phyloP scores from a whole-genome alignment of 2,113 vertebrate species.

The Pavo muticus region DNA sequence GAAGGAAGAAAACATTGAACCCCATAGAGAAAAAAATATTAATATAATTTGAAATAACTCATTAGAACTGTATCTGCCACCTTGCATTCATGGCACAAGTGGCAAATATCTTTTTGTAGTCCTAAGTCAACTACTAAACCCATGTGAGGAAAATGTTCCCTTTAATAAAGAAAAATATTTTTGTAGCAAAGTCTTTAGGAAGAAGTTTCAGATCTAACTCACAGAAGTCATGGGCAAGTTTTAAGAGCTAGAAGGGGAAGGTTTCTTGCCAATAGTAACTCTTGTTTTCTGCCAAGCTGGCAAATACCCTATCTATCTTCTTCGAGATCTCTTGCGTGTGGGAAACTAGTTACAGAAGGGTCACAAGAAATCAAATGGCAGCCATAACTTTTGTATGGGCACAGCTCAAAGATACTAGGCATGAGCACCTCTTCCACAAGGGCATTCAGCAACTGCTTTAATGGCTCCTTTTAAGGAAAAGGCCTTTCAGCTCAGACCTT shows the following conservation, averaged over 20 bases:
- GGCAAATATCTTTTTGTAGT: conserved; percentile 3
- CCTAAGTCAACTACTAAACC: background rate
- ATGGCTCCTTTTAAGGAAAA: background rate
- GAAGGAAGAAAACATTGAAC: background rate
- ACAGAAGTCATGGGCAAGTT: background rate
- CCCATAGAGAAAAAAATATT: background rate
- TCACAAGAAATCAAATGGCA: background rate
- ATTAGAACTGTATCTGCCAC: background rate
- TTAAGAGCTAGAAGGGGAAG: background rate
- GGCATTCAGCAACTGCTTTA: background rate
- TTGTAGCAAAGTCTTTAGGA: background rate
- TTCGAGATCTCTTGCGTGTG: conserved; percentile 16
- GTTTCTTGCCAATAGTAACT: conserved; percentile 39
- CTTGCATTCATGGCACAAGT: background rate
- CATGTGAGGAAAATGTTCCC: conserved; percentile 19
- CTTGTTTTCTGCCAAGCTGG: conserved; percentile 41
- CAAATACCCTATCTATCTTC: conserved; percentile 25
- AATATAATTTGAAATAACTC: background rate
- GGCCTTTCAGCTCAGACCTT: background rate
- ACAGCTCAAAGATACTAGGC: background rate
- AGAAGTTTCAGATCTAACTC: conserved; percentile 21
- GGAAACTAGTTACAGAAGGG: conserved; percentile 15
- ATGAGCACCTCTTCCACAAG: background rate
- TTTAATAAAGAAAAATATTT: conserved; percentile 60
- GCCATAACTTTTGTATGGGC: background rate